phyloP scores from a whole-genome alignment of 2,113 vertebrate genomes.

The Cyprinodon tularosa region DNA sequence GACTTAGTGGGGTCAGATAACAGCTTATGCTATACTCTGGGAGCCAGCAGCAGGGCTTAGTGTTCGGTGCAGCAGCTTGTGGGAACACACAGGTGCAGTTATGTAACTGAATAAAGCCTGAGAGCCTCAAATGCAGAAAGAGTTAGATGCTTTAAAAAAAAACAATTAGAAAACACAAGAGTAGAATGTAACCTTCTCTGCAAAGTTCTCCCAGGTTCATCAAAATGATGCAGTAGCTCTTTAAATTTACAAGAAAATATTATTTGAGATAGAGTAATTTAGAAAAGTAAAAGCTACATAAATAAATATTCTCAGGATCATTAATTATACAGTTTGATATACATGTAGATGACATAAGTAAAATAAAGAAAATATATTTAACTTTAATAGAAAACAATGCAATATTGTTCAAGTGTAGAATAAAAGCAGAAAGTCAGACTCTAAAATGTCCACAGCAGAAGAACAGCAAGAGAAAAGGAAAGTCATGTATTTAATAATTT shows the following conservation, averaged over 20 bases:
- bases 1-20: constrained; percentile 73
- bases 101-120: constrained; percentile 48
- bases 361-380: not conserved
- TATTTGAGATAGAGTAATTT: too few species aligned
- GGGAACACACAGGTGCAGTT: constrained; percentile 62
- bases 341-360: not conserved
- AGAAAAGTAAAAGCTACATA: too few species aligned
- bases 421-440: not conserved
- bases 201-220: constrained; percentile 1
- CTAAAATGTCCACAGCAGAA: not conserved
- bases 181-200: not conserved
- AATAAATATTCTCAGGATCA: too few species aligned
- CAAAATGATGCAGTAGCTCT: not conserved
- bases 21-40: constrained; percentile 74
- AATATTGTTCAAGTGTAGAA: not conserved
- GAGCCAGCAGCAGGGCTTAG: constrained; percentile 56
- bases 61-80: constrained; percentile 62
- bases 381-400: not conserved
- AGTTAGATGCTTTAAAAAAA: constrained; percentile 12
- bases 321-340: not conserved
- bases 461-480: not conserved
- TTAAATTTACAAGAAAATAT: not conserved
- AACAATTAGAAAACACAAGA: not conserved
- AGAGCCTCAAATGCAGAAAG: constrained; percentile 42
- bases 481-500: not conserved